Base-by-base conservation (phyloP, 1,140 invertebrate genomes). In the Macrosteles quadrilineatus region DNA sequence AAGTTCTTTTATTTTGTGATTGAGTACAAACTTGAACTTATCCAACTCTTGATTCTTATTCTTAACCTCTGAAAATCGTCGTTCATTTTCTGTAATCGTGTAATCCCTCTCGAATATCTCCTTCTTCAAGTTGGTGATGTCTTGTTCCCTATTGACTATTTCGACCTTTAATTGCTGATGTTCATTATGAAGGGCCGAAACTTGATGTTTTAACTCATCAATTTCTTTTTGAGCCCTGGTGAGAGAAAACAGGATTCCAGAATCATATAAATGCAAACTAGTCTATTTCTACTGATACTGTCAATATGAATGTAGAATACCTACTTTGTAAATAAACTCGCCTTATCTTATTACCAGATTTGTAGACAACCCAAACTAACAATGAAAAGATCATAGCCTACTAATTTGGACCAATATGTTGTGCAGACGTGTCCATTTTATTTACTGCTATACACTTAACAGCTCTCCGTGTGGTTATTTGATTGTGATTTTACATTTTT, bases 1-100 rank as follows among this genome's bases (percentile, higher is more conserved):
- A 11, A 95, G 77, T 78, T 96, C 93, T 45, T 89, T 87, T 32
- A 96, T 94, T 80, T 95, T 95, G 76, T 94, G 93, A 75, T 94
- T 92, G 19, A 96, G 80, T 14, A 96, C 91, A 80, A 94, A 95
- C 78, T 94, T 95, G 74, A 91, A 94, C 77, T 96, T 97, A 76
- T 96, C 93, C 67, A 96, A 77, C 79, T 96, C 93, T 76, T 93
- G 89, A 76, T 95, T 96, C 76, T 89, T 93, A 63, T 89, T 87
- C 77, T 93, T 91, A 67, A 96, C 79, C 71, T 95, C 92, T 73
- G 88, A 88, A 68, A 97, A 93, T 71, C 88, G 82, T 76, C 90
- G 91, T 80, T 96, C 94, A 78, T 95, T 96, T 40, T 92, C 89
- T 73, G 90, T 87, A 72, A 96, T 93, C 1, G 88, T 91, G 1